Conservation (phyloP, 2,797 vertebrate genomes). For the Microhierax caerulescens region DNA sequence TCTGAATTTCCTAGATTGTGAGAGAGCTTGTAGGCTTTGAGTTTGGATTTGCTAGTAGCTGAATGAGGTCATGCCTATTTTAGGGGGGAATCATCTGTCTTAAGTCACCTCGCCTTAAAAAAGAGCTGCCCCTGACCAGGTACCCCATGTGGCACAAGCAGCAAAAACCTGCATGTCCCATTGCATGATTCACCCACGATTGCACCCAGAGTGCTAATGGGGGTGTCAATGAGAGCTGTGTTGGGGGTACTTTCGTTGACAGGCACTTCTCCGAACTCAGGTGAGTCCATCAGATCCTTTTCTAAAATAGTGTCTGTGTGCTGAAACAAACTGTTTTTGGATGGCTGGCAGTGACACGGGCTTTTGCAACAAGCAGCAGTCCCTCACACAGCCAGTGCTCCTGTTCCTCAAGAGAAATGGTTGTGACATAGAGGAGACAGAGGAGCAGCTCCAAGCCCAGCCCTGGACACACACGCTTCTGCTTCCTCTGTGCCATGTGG, state of each 20-base stretch:
- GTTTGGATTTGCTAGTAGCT: not conserved
- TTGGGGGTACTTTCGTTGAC: not conserved
- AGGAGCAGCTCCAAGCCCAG: not conserved
- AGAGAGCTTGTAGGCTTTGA: not conserved
- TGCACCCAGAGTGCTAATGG: no score
- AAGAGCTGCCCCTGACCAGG: not conserved
- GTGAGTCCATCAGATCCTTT: not conserved
- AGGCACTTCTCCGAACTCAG: not conserved
- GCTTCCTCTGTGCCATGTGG: not conserved
- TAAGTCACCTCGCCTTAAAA: not conserved
- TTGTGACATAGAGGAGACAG: not conserved
- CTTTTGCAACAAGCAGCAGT: not conserved
- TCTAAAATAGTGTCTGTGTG: not conserved
- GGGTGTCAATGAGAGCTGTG: not conserved
- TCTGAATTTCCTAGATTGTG: not conserved
- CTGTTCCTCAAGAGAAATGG: not conserved
- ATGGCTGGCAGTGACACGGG: not conserved
- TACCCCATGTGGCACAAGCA: not conserved
- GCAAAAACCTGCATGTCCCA: not conserved
- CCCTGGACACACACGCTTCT: not conserved
- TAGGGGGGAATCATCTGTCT: not conserved
- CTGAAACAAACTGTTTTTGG: not conserved
- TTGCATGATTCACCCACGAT: not conserved
- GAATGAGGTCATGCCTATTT: not conserved
- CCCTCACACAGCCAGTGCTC: not conserved